Evolutionary conservation across 2,113 vertebrate species (phyloP).

Genomic region (Neofelis nebulosa): DNA sequence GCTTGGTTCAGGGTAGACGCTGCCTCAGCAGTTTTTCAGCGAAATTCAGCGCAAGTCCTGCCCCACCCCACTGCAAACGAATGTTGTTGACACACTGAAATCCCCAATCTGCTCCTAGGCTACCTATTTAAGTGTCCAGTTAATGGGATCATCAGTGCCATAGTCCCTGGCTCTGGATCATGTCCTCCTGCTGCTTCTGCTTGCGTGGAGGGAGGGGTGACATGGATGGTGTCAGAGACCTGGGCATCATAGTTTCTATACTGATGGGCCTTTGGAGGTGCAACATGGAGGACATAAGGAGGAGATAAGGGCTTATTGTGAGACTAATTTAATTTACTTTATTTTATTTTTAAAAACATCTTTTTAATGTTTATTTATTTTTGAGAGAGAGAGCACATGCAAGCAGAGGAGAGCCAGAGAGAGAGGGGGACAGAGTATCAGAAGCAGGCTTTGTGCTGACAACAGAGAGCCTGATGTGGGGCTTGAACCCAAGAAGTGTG

Average conservation of each 20-base stretch:
- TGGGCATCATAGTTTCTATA: background rate
- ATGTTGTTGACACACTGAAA: fast-evolving
- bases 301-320: background rate
- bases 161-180: background rate
- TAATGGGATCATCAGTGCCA: background rate
- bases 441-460: no score
- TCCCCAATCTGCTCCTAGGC: fast-evolving
- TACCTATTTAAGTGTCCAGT: background rate
- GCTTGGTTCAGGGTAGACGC: background rate
- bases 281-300: fast-evolving
- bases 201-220: fast-evolving
- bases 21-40: background rate
- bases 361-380: no score
- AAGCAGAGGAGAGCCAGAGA: no score
- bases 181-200: background rate
- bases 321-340: background rate
- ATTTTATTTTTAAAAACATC: no score
- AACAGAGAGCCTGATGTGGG: no score
- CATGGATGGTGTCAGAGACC: background rate
- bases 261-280: background rate
- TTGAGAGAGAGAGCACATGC: no score
- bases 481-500: no score
- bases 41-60: background rate
- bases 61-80: background rate
- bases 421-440: no score